Conservation (phyloP, 2,888 invertebrate genomes). For the Macrosiphum euphorbiae region DNA sequence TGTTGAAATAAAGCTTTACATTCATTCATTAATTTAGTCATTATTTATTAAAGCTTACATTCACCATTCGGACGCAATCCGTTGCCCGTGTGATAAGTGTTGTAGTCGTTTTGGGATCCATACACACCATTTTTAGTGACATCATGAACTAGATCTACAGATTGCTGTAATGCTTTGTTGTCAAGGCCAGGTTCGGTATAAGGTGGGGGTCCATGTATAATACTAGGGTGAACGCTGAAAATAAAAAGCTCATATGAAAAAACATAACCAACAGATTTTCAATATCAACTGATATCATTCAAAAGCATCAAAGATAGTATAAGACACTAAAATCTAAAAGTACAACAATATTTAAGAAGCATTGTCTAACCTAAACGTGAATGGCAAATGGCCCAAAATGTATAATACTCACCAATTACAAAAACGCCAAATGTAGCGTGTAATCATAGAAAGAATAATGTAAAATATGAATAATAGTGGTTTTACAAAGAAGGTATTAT, state of each 20-base stretch:
- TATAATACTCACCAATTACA: constrained; percentile 63
- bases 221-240: constrained; percentile 80
- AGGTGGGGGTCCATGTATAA: constrained; percentile 88
- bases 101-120: constrained; percentile 65
- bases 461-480: constrained; percentile 54
- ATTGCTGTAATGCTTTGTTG: constrained; percentile 92
- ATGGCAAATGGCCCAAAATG: constrained; percentile 38
- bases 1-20: constrained; percentile 67
- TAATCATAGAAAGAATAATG: constrained; percentile 59
- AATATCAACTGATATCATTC: constrained; percentile 3
- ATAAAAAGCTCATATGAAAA: constrained; percentile 16
- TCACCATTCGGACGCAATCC: constrained; percentile 63
- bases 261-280: neutral
- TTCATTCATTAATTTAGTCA: constrained; percentile 21
- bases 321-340: constrained; percentile 1
- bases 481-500: neutral
- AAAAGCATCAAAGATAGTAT: constrained; percentile 7
- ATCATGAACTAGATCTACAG: constrained; percentile 89
- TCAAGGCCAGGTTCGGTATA: constrained; percentile 90
- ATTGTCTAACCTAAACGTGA: constrained; percentile 56
- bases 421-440: constrained; percentile 64
- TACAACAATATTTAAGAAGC: neutral
- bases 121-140: constrained; percentile 77
- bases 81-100: constrained; percentile 60
- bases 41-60: constrained; percentile 64